Conservation (phyloP, 1,140 invertebrate species). For the Zaprionus tsacasi region DNA sequence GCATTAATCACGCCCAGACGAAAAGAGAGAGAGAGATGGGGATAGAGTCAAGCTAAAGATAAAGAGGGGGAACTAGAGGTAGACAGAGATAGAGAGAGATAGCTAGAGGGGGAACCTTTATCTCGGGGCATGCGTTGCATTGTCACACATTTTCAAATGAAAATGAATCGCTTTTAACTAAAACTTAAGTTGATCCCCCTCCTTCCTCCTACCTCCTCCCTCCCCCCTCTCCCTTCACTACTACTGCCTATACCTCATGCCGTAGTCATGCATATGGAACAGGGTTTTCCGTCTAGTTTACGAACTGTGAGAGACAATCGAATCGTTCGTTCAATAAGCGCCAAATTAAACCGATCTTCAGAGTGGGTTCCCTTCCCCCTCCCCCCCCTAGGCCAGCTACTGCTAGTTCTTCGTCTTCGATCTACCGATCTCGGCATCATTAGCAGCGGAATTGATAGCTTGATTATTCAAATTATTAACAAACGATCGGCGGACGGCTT, state of each 20-base stretch:
- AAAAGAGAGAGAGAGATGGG: background rate
- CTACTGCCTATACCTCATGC: slow-evolving; percentile 2
- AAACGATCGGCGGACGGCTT: slow-evolving; percentile 65
- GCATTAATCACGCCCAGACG: slow-evolving; percentile 56
- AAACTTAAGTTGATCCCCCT: slow-evolving; percentile 16
- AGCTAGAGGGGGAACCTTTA: slow-evolving; percentile 23
- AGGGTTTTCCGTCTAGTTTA: slow-evolving; percentile 72
- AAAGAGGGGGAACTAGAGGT: too few species aligned
- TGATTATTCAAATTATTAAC: slow-evolving; percentile 84
- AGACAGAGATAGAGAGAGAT: background rate
- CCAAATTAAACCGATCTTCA: slow-evolving; percentile 51
- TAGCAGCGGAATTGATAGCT: slow-evolving; percentile 83
- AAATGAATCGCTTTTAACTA: slow-evolving; percentile 73
- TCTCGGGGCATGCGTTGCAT: slow-evolving; percentile 71
- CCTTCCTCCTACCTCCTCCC: background rate
- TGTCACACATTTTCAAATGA: slow-evolving; percentile 80
- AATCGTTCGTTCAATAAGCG: slow-evolving; percentile 50
- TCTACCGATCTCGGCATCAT: slow-evolving; percentile 75
- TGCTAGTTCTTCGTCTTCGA: slow-evolving; percentile 47
- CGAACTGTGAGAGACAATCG: slow-evolving; percentile 70
- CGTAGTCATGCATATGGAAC: slow-evolving; percentile 64
- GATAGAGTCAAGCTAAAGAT: background rate
- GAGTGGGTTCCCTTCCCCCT: background rate
- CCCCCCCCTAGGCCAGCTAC: background rate
- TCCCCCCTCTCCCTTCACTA: slow-evolving; percentile 26